Evolutionary conservation across 2,888 invertebrate genomes (phyloP), one percentile per base, ranked within the genome.

Genomic region (Agrilus biguttatus): DNA sequence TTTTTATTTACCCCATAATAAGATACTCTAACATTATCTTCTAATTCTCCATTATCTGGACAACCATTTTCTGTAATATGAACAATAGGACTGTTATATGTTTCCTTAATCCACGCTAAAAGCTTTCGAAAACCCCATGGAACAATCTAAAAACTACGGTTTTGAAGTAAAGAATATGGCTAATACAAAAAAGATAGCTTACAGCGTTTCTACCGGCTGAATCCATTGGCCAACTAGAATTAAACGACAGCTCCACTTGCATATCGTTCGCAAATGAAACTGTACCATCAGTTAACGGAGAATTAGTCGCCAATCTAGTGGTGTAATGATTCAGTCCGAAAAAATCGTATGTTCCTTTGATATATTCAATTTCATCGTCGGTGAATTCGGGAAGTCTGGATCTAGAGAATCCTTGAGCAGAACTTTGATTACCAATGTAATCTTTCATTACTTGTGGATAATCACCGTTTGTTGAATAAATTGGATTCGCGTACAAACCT

Each of bases 241-340:
- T 39, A 34, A 38, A 35, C 19, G 21, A 44, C 8, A 36, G 33
- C 12, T 5, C 12, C 8, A 39, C 41, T 8, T 23, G 17, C 13
- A 43, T n/a, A 35, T 50, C 49, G 7, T 45, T 45, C 6, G 34
- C 8, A 12, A 14, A 41, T 12, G 42, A 14, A 8, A 42, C 44
- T 37, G 41, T 39, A 23, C 37, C 44, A 5, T 33, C 8, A 12
- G 19, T 14, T 23, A 45, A 39, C 39, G 45, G 42, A 7, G 6
- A 13, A 34, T 67, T 62, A 78, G 77, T 69, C 70, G 65, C 69
- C 53, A 77, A 51, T 48, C 66, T 64, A 0, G 77, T 70, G 1
- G 82, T 78, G 57, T 88, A 89, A 45, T 79, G 74, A 58, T 88
- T 88, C 13, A 87, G 58, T 1, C 83, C 84, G 41, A 87, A 68